Base-by-base conservation (phyloP, 1,140 invertebrate species). In the Lamellibrachia luymesi region DNA sequence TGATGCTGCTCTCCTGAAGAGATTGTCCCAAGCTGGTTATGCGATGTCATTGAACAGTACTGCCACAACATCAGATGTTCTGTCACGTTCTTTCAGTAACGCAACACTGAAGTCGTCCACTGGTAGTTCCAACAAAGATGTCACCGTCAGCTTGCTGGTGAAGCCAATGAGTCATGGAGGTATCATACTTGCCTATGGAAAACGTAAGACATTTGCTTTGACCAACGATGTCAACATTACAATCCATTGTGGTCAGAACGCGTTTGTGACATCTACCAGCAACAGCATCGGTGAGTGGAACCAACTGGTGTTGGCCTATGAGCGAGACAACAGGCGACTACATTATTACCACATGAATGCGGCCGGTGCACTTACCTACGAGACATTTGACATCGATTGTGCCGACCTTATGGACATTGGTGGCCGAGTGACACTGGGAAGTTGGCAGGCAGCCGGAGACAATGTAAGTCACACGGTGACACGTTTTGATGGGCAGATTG, bases 261-360 rank as follows among this genome's bases (percentile, higher is more conserved):
- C 89, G 49, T 50, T 94, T 4, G 38, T n/a, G 38, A 94, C 93
- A 52, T 92, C 92, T 25, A 89, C 92, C 6, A 90, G 25, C 27
- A 50, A 93, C 7, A 64, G 52, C 17, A 7, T 93, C 7, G 50
- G 93, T 90, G 89, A 93, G 22, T 95, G 94, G 94, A 95, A 95
- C 91, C 94, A 95, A 92, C 92, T 95, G n/a, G 92, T 95, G 10
- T 22, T 94, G 25, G 93, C 94, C 22, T 94, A 94, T 80, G 91
- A 93, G 22, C 90, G 90, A 25, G 91, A 50, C 56, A 56, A 91
- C 49, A 38, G 51, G 38, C 80, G 50, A n/a, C 52, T 95, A 8
- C 92, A 95, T 90, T 91, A 94, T 50, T 95, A 94, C 64, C 64
- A 80, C 64, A 52, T 93, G 25, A 91, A 94, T 89, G 91, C 92